Percentiles rank a stretch among this genome's conserved stretches.
Conservation (phyloP, 2,888 invertebrate genomes). For the Flabesymbios commensalis region DNA sequence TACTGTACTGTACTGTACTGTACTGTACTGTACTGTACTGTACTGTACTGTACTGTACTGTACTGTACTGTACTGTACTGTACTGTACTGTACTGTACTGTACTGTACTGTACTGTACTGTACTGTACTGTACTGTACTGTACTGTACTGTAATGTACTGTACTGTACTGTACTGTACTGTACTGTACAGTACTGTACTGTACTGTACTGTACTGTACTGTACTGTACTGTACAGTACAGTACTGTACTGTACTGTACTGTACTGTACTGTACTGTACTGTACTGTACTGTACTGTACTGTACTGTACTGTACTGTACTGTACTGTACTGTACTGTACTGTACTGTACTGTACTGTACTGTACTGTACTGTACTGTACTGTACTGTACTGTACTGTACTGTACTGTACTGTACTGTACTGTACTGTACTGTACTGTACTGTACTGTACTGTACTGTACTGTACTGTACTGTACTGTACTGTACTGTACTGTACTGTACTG, state of each 20-base stretch:
- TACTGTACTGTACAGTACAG: not conserved
- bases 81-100: not conserved
- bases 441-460: not conserved
- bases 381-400: not conserved
- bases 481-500: not conserved
- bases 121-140: not conserved
- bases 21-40: slow-evolving; percentile 8
- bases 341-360: not conserved
- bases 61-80: slow-evolving; percentile 1
- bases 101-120: not conserved
- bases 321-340: not conserved
- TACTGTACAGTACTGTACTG: not conserved
- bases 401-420: not conserved
- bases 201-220: not conserved
- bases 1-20: slow-evolving; percentile 11
- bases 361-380: not conserved
- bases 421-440: not conserved
- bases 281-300: not conserved
- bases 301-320: not conserved
- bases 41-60: not conserved
- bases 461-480: not conserved
- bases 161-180: not conserved
- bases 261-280: not conserved
- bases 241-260: not conserved
- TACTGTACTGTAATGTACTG: slow-evolving; percentile 2